Percentiles rank a stretch among this genome's conserved stretches.
Evolutionary conservation across 2,888 invertebrate species (phyloP).

Genomic region (Julus scandinavius): DNA sequence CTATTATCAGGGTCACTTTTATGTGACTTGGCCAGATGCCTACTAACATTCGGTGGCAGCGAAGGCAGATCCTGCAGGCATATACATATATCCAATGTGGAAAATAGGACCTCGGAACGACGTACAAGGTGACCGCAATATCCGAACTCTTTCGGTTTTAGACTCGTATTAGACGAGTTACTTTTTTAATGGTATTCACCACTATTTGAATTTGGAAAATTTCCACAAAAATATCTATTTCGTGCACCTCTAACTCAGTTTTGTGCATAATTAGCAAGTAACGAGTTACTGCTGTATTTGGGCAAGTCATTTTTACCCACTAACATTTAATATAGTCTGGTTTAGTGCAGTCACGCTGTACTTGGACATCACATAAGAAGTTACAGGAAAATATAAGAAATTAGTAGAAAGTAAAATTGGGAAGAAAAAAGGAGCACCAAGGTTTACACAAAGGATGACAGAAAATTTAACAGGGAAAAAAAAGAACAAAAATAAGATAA

Average conservation of each 20-base stretch:
- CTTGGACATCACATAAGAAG: background rate
- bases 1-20: constrained; percentile 55
- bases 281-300: no score
- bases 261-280: no score
- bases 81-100: constrained; percentile 41
- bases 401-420: background rate
- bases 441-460: background rate
- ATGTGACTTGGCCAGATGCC: constrained; percentile 50
- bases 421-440: background rate
- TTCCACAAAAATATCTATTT: no score
- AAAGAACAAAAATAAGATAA: constrained; percentile 23
- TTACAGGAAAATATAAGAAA: background rate
- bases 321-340: background rate
- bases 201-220: no score
- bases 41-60: constrained; percentile 3
- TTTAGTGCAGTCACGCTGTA: background rate
- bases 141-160: background rate
- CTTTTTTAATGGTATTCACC: no score
- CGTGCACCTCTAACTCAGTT: no score
- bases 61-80: constrained; percentile 39
- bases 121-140: background rate
- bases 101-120: background rate
- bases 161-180: background rate
- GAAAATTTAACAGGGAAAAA: background rate
- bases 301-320: no score